A percentile compares a stretch with the other conserved stretches of the same genome.
Conservation (phyloP, 2,797 vertebrate species). For the Petrocephalus schoutedeni region DNA sequence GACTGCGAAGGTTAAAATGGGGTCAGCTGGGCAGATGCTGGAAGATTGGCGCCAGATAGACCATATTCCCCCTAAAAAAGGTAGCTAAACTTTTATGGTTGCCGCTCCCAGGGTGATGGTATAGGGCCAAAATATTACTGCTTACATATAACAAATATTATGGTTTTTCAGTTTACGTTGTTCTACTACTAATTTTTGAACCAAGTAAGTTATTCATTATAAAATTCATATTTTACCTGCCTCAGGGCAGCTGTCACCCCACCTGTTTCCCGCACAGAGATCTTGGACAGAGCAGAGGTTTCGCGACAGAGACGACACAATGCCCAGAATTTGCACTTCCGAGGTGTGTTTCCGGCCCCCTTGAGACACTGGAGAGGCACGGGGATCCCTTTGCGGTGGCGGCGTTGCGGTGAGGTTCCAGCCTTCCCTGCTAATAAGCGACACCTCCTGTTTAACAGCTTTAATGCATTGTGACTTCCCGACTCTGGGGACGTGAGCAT, state of each 20-base stretch:
- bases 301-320: no score
- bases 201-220: not conserved
- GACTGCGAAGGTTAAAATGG: not conserved
- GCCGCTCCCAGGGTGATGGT: not conserved
- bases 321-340: not conserved
- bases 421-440: not conserved
- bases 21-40: conserved; percentile 5
- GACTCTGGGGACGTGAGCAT: not conserved
- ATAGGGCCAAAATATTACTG: not conserved
- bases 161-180: not conserved
- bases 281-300: not conserved
- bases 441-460: not conserved
- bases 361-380: not conserved
- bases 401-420: not conserved
- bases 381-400: not conserved
- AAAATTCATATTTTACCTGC: not conserved
- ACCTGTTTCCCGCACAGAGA: not conserved
- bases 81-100: not conserved
- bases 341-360: not conserved
- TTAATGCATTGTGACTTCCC: not conserved
- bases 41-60: not conserved
- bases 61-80: not conserved
- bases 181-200: not conserved
- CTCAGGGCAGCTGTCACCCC: not conserved
- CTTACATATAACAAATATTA: not conserved